Conservation (phyloP, 1,140 invertebrate species). For the Lysiphlebus fabarum region DNA sequence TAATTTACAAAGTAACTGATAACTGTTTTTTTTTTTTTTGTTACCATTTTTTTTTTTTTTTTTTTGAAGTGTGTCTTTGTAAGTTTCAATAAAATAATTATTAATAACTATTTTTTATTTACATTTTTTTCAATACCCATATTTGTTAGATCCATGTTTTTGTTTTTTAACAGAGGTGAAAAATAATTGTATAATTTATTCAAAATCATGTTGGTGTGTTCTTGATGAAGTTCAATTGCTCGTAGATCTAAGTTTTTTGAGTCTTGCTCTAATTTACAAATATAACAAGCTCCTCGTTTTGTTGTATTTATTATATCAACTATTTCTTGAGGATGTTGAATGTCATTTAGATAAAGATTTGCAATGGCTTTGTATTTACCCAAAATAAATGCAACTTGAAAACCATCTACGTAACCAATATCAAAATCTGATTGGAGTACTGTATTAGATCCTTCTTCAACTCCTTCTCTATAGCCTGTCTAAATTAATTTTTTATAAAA, state of each 20-base stretch:
- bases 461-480: constrained; percentile 59
- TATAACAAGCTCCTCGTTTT: constrained; percentile 41
- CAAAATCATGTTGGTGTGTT: constrained; percentile 31
- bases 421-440: constrained; percentile 61
- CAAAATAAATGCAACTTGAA: constrained; percentile 53
- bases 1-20: no score
- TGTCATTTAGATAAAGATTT: constrained; percentile 22
- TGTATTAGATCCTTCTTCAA: constrained; percentile 53
- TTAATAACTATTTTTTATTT: no score
- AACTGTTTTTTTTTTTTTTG: no score
- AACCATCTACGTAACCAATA: constrained; percentile 57
- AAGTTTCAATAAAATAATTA: no score
- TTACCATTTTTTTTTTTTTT: no score
- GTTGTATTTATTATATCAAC: constrained; percentile 35
- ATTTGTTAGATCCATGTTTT: no score
- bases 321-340: constrained; percentile 36
- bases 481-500: no score
- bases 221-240: constrained; percentile 34
- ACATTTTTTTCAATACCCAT: no score
- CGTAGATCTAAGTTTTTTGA: constrained; percentile 22
- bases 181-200: constrained; percentile 31
- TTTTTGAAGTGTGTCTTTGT: no score
- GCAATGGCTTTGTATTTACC: constrained; percentile 51
- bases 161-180: no score
- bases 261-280: constrained; percentile 33